Percentiles rank a stretch among this genome's conserved stretches.
phyloP scores from a whole-genome alignment of 2,113 vertebrate species.

The Hymenochirus boettgeri region DNA sequence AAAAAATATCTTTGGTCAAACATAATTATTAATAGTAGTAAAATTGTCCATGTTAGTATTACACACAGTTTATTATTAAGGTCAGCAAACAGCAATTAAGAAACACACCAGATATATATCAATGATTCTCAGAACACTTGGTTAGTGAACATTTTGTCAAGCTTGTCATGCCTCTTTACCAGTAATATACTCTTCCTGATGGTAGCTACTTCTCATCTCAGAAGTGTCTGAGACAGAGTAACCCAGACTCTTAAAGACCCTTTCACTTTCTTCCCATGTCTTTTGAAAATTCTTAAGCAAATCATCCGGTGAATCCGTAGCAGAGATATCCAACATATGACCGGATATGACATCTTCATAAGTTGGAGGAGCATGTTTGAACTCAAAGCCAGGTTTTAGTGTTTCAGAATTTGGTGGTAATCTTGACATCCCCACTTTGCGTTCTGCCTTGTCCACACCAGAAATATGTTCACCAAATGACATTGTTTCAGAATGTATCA shows the following conservation, averaged over 20 bases:
- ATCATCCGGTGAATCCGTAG: constrained; percentile 65
- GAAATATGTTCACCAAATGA: constrained; percentile 62
- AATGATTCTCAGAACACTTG: not conserved
- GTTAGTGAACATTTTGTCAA: constrained; percentile 53
- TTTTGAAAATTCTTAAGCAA: constrained; percentile 75
- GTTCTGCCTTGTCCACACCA: constrained; percentile 62
- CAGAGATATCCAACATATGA: constrained; percentile 61
- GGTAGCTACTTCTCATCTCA: constrained; percentile 58
- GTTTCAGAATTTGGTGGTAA: constrained; percentile 54
- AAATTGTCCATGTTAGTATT: constrained; percentile 38
- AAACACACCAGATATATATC: not conserved
- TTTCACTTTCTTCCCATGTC: constrained; percentile 76
- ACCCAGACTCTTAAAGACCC: constrained; percentile 71
- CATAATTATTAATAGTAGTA: no score
- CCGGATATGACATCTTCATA: constrained; percentile 81
- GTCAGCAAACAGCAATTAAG: not conserved
- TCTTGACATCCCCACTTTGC: constrained; percentile 56
- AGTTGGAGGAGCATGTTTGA: constrained; percentile 68
- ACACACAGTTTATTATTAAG: constrained; percentile 19
- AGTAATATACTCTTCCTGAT: constrained; percentile 59
- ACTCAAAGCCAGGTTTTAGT: constrained; percentile 54
- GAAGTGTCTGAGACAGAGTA: constrained; percentile 65
- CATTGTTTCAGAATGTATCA: constrained; percentile 57
- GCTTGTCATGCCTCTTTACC: constrained; percentile 65
- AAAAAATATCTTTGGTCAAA: no score